Evolutionary conservation across 2,797 vertebrate species (phyloP).

Genomic region (Triplophysa yarkandensis): DNA sequence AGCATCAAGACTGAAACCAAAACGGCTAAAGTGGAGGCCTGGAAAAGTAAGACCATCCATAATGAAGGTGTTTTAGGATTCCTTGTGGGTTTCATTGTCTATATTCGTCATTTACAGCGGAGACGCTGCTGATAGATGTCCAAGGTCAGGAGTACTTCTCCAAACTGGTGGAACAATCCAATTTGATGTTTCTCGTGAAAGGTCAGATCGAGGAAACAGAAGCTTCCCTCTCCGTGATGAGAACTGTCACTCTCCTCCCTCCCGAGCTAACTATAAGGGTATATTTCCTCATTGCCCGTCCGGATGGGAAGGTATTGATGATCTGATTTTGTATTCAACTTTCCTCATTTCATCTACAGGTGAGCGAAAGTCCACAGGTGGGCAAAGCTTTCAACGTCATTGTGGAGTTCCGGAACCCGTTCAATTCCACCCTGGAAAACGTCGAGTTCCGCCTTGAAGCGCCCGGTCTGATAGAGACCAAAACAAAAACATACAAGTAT

Average conservation of each 20-base stretch:
- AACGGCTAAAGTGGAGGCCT: constrained; percentile 8
- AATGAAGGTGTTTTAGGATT: not conserved
- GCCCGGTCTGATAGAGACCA: constrained; percentile 66
- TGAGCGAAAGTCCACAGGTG: constrained; percentile 62
- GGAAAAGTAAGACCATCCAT: constrained; percentile 56
- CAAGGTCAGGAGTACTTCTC: constrained; percentile 58
- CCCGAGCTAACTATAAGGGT: constrained; percentile 78
- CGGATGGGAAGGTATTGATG: not conserved
- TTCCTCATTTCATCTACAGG: constrained; percentile 63
- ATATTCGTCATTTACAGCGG: not conserved
- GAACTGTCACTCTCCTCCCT: constrained; percentile 67
- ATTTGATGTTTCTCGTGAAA: constrained; percentile 49
- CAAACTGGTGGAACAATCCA: constrained; percentile 47
- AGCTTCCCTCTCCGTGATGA: constrained; percentile 70
- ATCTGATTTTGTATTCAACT: not conserved
- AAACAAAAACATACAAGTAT: constrained; percentile 16
- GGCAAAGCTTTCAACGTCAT: constrained; percentile 69
- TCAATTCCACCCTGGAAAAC: constrained; percentile 69
- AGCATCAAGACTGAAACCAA: constrained; percentile 70
- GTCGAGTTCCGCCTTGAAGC: constrained; percentile 78
- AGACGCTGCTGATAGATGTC: constrained; percentile 28
- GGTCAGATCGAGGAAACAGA: constrained; percentile 1
- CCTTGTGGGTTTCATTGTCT: not conserved
- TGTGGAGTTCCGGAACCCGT: constrained; percentile 82
- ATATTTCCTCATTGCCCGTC: not conserved